These are phyloP conservation scores for Spinus pinus DNA, from an alignment of 2,797 vertebrate genomes.

Conservation along the genomic window DNA sequence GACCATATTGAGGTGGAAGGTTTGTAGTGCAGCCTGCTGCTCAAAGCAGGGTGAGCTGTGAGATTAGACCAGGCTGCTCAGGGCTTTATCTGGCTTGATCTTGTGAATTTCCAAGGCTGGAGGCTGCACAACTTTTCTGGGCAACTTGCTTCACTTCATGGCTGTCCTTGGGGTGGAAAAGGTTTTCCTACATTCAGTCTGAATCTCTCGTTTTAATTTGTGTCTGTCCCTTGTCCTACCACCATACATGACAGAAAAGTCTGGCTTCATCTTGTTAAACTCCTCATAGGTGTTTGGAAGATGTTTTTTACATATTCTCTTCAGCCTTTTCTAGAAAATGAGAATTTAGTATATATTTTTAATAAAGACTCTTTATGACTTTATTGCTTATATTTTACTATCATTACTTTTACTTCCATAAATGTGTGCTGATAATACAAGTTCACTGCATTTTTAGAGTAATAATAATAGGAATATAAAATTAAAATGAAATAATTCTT, in stretches of 20 bases:
- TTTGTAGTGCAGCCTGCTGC: neutral
- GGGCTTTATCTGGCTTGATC: neutral
- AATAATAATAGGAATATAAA: neutral
- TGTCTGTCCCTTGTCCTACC: neutral
- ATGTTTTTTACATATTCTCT: neutral
- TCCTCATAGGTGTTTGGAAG: neutral
- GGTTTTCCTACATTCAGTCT: neutral
- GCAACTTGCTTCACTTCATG: neutral
- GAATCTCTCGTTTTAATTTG: neutral
- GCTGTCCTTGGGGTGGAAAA: neutral
- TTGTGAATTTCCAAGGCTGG: neutral
- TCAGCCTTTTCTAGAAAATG: neutral
- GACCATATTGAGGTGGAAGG: neutral
- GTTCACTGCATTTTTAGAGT: neutral
- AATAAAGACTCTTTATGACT: neutral
- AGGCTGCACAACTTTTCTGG: neutral
- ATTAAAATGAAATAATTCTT: neutral
- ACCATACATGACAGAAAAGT: neutral
- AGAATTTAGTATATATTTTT: neutral
- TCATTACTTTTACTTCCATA: neutral
- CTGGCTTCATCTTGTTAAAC: neutral
- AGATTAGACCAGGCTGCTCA: neutral
- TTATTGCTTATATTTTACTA: neutral
- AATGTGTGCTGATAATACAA: neutral
- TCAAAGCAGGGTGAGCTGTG: neutral